Percentiles rank a stretch among this genome's conserved stretches.
Evolutionary conservation across 2,797 vertebrate species (phyloP).

Genomic region (Alfaro cultratus): DNA sequence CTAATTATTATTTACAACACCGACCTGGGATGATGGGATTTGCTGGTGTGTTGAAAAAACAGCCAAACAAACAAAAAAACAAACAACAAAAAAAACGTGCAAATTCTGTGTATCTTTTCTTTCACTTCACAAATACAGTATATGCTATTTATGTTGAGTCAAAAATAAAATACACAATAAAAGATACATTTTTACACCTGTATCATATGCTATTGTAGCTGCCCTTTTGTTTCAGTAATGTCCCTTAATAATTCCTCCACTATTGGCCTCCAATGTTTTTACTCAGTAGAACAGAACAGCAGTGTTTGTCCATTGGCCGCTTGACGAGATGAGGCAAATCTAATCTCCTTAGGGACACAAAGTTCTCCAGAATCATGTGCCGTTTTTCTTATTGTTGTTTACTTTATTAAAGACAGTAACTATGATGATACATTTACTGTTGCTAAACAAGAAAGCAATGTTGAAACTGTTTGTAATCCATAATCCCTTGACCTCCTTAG

Average conservation of each 20-base stretch:
- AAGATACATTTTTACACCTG: neutral
- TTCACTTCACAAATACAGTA: neutral
- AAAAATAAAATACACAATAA: neutral
- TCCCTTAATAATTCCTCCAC: neutral
- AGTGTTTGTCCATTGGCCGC: neutral
- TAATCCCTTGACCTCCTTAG: neutral
- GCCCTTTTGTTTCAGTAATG: neutral
- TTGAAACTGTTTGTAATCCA: neutral
- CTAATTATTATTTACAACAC: neutral
- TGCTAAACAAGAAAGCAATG: neutral
- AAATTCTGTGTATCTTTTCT: neutral
- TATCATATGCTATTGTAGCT: neutral
- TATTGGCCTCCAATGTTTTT: neutral
- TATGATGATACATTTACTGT: neutral
- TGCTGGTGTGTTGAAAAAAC: too few species aligned
- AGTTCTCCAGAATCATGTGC: neutral
- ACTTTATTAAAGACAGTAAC: neutral
- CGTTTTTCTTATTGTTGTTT: neutral
- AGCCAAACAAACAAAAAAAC: too few species aligned
- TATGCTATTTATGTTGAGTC: neutral
- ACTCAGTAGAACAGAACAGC: neutral
- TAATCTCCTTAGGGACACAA: conserved; percentile 12
- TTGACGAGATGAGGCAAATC: conserved; percentile 20
- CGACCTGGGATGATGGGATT: neutral
- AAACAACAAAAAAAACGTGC: neutral